phyloP scores from a whole-genome alignment of 2,888 invertebrate species.

The Syrphus vitripennis region DNA sequence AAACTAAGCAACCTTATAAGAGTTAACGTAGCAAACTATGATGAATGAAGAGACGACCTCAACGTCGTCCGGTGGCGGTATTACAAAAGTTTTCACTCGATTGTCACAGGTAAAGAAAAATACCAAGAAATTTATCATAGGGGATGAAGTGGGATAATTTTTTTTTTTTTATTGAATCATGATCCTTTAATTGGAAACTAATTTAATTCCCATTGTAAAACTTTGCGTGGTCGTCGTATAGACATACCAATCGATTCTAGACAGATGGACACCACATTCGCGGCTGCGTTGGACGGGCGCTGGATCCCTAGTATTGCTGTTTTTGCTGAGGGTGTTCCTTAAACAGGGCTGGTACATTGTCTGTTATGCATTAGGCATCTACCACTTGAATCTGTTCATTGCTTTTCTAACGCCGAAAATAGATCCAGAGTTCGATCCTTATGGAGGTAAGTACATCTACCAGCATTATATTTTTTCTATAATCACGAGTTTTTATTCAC shows the following conservation, averaged over 20 bases:
- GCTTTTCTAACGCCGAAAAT: conserved; percentile 99
- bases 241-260: conserved; percentile 90
- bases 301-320: conserved; percentile 86
- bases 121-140: not conserved
- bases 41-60: conserved; percentile 80
- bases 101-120: conserved; percentile 78
- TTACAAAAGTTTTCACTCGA: conserved; percentile 79
- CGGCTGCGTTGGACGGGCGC: conserved; percentile 91
- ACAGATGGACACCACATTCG: conserved; percentile 92
- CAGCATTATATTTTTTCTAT: not conserved
- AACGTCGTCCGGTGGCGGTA: conserved; percentile 76
- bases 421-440: conserved; percentile 97
- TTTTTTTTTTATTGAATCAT: not conserved
- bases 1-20: conserved; percentile 21
- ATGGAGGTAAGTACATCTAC: conserved; percentile 85
- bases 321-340: conserved; percentile 90
- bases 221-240: conserved; percentile 66
- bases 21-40: conserved; percentile 73
- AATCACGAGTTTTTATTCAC: not conserved
- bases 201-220: not conserved
- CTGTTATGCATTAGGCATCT: conserved; percentile 99
- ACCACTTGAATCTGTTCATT: conserved; percentile 99
- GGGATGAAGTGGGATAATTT: not conserved
- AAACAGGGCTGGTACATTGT: conserved; percentile 99
- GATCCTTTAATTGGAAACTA: conserved; percentile 2